Base-by-base conservation (phyloP, 2,888 invertebrate genomes). In the Nemotelus pantherinus region DNA sequence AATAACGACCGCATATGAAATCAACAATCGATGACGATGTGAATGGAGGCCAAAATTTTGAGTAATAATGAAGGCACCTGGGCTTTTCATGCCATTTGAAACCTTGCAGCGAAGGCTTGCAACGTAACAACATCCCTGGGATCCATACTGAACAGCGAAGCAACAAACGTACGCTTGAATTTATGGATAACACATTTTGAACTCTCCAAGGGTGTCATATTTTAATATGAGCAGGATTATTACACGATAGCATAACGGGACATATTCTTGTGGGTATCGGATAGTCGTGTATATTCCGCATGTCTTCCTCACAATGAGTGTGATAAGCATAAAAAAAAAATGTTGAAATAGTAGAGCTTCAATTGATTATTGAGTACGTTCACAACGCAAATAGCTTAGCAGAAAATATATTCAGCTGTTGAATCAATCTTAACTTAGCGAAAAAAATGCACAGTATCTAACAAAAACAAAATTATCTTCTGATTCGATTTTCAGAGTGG, bases 191-290 rank as follows among this genome's bases (percentile, higher is more conserved):
- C 70, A 77, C 77, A 77, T 79, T 78, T 75, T 77, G 79, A 79
- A 79, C 78, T 71, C 79, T 79, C 79, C 71, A 79, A 79, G 79
- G 79, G 78, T 78, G 74, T 77, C 58, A 79, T 79, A 79, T 79
- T 79, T 79, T 71, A 78, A 77, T 78, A 78, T 79, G 71, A 77
- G 58, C 77, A 78, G 78, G 78, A 78, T 79, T 79, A 79, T 79
- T 79, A 79, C 79, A 77, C 76, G 78, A 79, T 79, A 68, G 78
- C 58, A 76, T 64, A 79, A 79, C 78, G 78, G 77, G 63, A 74
- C 74, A 74, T 64, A 77, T 78, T 78, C 79, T 79, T 78, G 77
- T 70, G 79, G 77, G 55, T 60, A 74, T 74, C 60, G 74, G 41
- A 39, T 9, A 53, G 41, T 60, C 72, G 63, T 9, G 48, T 47